Conservation (phyloP, 2,113 vertebrate genomes). For the Otocyon megalotis region DNA sequence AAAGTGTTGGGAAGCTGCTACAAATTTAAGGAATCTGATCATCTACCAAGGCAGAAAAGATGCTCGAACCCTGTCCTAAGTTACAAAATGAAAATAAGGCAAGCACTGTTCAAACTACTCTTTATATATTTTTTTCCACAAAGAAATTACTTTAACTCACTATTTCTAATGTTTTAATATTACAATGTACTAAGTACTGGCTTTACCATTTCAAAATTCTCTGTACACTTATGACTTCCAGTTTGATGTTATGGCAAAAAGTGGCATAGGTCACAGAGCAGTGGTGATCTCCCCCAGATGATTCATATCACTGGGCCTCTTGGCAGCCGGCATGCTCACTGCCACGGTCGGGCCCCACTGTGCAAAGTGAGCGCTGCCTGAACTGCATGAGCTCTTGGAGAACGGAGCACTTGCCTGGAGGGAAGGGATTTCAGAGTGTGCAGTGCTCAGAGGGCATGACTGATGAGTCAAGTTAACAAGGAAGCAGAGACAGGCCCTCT, state of each 20-base stretch:
- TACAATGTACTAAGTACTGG: neutral
- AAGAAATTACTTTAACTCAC: neutral
- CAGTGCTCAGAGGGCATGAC: neutral
- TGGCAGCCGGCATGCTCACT: neutral
- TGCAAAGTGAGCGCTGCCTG: neutral
- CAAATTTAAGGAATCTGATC: neutral
- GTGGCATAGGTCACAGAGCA: neutral
- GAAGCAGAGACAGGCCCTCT: neutral
- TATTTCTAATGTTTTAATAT: constrained; percentile 14
- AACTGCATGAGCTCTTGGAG: neutral
- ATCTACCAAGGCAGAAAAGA: neutral
- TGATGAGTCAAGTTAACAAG: neutral
- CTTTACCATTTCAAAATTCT: neutral
- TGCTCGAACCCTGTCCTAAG: neutral
- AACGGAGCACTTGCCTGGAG: neutral
- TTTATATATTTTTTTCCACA: neutral
- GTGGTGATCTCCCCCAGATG: neutral
- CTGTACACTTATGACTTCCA: neutral
- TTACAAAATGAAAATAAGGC: neutral
- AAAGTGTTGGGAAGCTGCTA: neutral
- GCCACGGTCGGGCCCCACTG: neutral
- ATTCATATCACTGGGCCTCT: neutral
- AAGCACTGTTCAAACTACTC: neutral
- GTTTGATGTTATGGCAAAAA: constrained; percentile 2
- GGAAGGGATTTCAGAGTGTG: neutral